Evolutionary conservation across 2,888 invertebrate species (phyloP), one percentile per base, ranked within the genome.

Genomic region (Hirtodrosophila duncani): DNA sequence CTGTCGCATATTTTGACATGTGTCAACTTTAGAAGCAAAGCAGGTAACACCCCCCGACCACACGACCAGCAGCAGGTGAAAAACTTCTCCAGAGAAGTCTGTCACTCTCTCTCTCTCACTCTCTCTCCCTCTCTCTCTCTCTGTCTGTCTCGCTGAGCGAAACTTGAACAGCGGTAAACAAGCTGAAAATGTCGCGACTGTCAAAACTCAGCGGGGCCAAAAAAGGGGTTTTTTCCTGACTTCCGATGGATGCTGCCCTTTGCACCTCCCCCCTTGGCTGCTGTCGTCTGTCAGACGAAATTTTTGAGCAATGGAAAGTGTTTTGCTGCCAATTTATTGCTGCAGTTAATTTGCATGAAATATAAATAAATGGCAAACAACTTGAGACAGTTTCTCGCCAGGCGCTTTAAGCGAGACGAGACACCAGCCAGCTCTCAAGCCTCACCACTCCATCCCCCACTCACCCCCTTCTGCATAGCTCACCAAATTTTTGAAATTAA

Each of bases 341-440:
- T 62, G 67, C 71, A 78, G 75, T 78, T 77, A 78, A 78, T 77
- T 77, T 77, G 74, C 75, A 78, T 77, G 75, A 78, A 75, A 77
- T 70, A 77, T 77, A 74, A 77, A 77, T 74, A 74, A 69, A 56
- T 75, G 69, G 58, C 72, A 74, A 69, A 58, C 74, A 78, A 77
- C 74, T 69, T 58, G 71, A 74, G 74, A 65, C 56, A 56, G 63
- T 52, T 58, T 55, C 43, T 24, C 50, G 5, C 18, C 23, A 30
- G 16, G 37, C 57, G 42, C 53, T 56, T 58, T 50, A 56, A 51
- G 44, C 43, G 41, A 51, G 46, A 44, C 63, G 24, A 21, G 24
- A 36, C 37, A 34, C 29, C 8, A 27, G 26, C 17, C 30, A 9
- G 9, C 14, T 17, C 8, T 21, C 26, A n/a, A n/a, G n/a, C n/a